phyloP scores from a whole-genome alignment of 2,797 vertebrate genomes.

The Bovichtus diacanthus region DNA sequence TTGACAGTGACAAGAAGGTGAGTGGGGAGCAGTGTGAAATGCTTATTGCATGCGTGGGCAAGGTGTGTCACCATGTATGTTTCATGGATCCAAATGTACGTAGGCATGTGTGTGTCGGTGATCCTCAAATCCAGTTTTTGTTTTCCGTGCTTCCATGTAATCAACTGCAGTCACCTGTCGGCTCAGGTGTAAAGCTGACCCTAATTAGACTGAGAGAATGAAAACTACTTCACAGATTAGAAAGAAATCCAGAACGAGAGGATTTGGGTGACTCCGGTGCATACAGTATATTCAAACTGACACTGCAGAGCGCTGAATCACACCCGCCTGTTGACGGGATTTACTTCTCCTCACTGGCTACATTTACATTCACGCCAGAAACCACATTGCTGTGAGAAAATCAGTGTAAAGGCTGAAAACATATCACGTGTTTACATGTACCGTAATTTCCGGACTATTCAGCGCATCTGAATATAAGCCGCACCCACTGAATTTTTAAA shows the following conservation, averaged over 20 bases:
- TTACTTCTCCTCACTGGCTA: slow-evolving; percentile 12
- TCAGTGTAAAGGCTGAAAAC: background rate
- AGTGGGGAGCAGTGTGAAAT: slow-evolving; percentile 1
- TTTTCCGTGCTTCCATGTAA: slow-evolving; percentile 26
- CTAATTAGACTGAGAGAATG: slow-evolving; percentile 43
- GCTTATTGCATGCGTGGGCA: background rate
- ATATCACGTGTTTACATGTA: background rate
- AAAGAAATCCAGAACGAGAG: slow-evolving; percentile 37
- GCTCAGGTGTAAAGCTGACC: slow-evolving; percentile 44
- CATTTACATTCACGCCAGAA: slow-evolving; percentile 23
- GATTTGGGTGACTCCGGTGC: slow-evolving; percentile 29
- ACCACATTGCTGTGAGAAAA: slow-evolving; percentile 1
- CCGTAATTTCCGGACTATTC: too few relatives aligned
- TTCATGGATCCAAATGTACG: background rate
- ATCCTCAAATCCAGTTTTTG: slow-evolving; percentile 23
- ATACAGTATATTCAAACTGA: slow-evolving; percentile 26
- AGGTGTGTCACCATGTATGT: slow-evolving; percentile 23
- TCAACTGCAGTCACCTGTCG: slow-evolving; percentile 52
- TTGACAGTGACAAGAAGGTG: slow-evolving; percentile 25
- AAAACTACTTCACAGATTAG: slow-evolving; percentile 44
- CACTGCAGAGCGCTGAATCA: slow-evolving; percentile 28
- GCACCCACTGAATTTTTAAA: too few relatives aligned
- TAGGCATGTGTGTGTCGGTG: slow-evolving; percentile 13
- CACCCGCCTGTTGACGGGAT: slow-evolving; percentile 28
- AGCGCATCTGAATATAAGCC: too few relatives aligned